These are phyloP conservation scores for Xestia ashworthii DNA, from an alignment of 2,888 invertebrate genomes.

Conservation along the genomic window DNA sequence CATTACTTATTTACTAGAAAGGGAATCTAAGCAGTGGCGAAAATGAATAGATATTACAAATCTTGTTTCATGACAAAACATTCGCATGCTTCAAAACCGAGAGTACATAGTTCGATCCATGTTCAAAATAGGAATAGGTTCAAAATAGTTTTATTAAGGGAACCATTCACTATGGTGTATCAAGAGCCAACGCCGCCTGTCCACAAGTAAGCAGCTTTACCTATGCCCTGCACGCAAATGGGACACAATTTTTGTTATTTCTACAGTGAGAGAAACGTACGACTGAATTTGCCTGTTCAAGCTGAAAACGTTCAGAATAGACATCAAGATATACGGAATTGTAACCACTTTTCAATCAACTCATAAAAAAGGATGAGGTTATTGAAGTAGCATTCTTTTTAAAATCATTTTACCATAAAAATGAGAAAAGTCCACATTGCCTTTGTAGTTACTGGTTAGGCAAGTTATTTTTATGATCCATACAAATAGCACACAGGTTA, in stretches of 20 bases:
- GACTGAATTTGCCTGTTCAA: constrained; percentile 12
- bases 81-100: background rate
- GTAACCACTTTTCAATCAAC: too few species aligned
- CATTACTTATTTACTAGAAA: background rate
- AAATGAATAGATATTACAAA: background rate
- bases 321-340: background rate
- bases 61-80: background rate
- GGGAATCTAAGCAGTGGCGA: background rate
- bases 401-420: too few species aligned
- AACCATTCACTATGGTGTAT: background rate
- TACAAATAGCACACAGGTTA: too few species aligned
- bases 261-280: constrained; percentile 1
- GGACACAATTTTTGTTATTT: constrained; percentile 20
- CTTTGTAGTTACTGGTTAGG: too few species aligned
- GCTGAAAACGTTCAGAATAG: background rate
- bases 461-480: too few species aligned
- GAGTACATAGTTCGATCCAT: background rate
- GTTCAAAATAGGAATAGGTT: too few species aligned
- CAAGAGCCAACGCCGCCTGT: background rate
- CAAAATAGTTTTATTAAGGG: background rate
- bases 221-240: constrained; percentile 20
- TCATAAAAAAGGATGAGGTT: too few species aligned
- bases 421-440: too few species aligned
- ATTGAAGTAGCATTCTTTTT: too few species aligned
- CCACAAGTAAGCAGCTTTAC: constrained; percentile 28